Conservation (phyloP, 2,797 vertebrate species). For the Sparidentex hasta region DNA sequence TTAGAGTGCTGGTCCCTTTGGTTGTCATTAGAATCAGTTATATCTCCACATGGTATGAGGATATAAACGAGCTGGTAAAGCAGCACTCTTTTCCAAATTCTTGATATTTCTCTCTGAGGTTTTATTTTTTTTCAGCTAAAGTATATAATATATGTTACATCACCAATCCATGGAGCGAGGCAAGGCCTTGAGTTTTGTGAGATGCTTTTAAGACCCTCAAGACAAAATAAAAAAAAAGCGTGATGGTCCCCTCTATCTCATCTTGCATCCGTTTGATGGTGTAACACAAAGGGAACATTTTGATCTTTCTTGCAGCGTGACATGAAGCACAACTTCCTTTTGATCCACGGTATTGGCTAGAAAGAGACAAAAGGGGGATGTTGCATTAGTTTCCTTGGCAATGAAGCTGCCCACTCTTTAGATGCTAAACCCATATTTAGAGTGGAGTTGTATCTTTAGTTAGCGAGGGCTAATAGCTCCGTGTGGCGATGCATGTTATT, state of each 20-base stretch:
- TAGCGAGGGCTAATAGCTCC: slow-evolving; percentile 60
- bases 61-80: not conserved
- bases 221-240: slow-evolving; percentile 26
- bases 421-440: slow-evolving; percentile 67
- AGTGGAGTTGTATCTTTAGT: slow-evolving; percentile 58
- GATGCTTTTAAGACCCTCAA: slow-evolving; percentile 39
- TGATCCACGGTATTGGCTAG: slow-evolving; percentile 51
- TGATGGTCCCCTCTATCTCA: not conserved
- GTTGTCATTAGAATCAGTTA: too few species aligned
- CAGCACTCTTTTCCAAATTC: not conserved
- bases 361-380: slow-evolving; percentile 47
- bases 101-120: not conserved
- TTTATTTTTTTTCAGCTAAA: not conserved
- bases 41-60: too few species aligned
- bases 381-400: slow-evolving; percentile 75
- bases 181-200: not conserved
- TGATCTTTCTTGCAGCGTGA: slow-evolving; percentile 46
- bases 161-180: slow-evolving; percentile 5
- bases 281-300: slow-evolving; percentile 62
- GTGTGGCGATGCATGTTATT: slow-evolving; percentile 69
- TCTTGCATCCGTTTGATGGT: slow-evolving; percentile 54
- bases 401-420: slow-evolving; percentile 60
- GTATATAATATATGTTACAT: slow-evolving; percentile 14
- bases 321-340: slow-evolving; percentile 59
- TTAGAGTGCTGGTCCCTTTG: not conserved